Evolutionary conservation across 2,888 invertebrate genomes (phyloP).

Genomic region (Macrophya annulata): DNA sequence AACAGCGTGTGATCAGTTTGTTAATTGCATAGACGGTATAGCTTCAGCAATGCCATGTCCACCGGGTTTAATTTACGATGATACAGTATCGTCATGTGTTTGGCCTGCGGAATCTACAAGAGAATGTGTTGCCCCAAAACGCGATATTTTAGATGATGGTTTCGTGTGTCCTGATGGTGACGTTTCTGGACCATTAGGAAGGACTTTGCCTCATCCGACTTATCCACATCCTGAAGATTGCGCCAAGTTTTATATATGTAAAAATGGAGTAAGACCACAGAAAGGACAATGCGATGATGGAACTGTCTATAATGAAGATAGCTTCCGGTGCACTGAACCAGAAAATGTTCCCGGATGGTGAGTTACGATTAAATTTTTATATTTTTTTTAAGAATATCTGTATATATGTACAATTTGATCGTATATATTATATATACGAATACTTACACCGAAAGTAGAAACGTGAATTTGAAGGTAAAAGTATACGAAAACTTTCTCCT

Average conservation of each 20-base stretch:
- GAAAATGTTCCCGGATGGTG: conserved; percentile 90
- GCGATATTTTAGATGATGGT: conserved; percentile 87
- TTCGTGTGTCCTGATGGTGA: conserved; percentile 89
- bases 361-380: conserved; percentile 67
- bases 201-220: conserved; percentile 88
- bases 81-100: conserved; percentile 87
- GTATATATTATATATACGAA: neutral
- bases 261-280: conserved; percentile 89
- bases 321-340: conserved; percentile 89
- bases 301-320: conserved; percentile 90
- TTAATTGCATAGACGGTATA: conserved; percentile 89
- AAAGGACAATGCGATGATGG: conserved; percentile 88
- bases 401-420: neutral
- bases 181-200: conserved; percentile 85
- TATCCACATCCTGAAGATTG: conserved; percentile 91
- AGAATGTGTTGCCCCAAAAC: conserved; percentile 81
- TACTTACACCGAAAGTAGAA: conserved; percentile 5
- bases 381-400: too few species aligned
- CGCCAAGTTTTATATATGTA: conserved; percentile 91
- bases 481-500: conserved; percentile 1
- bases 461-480: neutral
- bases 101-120: conserved; percentile 86
- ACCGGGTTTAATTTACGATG: conserved; percentile 89
- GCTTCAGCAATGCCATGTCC: conserved; percentile 84
- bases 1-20: conserved; percentile 88